Conservation (phyloP, 2,113 vertebrate species). For the Lepus timidus region DNA sequence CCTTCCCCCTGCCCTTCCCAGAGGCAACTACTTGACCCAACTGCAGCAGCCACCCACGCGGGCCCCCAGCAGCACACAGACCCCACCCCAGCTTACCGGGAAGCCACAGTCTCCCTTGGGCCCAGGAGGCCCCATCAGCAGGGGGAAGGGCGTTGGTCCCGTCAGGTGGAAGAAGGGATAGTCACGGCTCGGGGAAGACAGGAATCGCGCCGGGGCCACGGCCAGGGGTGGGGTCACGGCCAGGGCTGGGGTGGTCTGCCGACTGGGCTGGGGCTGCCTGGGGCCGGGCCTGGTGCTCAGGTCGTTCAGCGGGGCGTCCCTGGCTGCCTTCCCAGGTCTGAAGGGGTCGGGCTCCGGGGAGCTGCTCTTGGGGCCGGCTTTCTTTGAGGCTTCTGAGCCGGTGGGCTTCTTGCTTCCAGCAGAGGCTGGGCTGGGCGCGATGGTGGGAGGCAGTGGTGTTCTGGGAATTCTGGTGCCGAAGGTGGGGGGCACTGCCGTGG, state of each 20-base stretch:
- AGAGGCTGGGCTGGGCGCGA: background rate
- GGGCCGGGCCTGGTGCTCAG: background rate
- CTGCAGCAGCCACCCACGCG: background rate
- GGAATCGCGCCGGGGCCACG: background rate
- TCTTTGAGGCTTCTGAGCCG: constrained; percentile 56
- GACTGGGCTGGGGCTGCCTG: constrained; percentile 79
- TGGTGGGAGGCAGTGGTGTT: background rate
- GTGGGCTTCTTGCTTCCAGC: constrained; percentile 60
- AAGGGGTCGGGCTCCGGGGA: background rate
- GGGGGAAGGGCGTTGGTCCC: constrained; percentile 91
- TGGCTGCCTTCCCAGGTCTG: constrained; percentile 63
- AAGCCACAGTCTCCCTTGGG: constrained; percentile 95
- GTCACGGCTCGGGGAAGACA: constrained; percentile 80
- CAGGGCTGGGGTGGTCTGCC: constrained; percentile 46
- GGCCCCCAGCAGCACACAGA: background rate
- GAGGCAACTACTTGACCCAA: background rate
- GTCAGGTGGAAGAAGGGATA: constrained; percentile 90
- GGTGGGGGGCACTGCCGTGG: background rate
- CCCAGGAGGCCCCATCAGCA: constrained; percentile 91
- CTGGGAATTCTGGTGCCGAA: background rate
- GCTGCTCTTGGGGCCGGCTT: constrained; percentile 44
- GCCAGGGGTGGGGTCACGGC: background rate
- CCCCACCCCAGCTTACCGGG: constrained; percentile 88
- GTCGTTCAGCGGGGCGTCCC: constrained; percentile 37
- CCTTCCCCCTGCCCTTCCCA: background rate